Evolutionary conservation across 2,113 vertebrate species (phyloP).

Genomic region (Psittacara wagleri): DNA sequence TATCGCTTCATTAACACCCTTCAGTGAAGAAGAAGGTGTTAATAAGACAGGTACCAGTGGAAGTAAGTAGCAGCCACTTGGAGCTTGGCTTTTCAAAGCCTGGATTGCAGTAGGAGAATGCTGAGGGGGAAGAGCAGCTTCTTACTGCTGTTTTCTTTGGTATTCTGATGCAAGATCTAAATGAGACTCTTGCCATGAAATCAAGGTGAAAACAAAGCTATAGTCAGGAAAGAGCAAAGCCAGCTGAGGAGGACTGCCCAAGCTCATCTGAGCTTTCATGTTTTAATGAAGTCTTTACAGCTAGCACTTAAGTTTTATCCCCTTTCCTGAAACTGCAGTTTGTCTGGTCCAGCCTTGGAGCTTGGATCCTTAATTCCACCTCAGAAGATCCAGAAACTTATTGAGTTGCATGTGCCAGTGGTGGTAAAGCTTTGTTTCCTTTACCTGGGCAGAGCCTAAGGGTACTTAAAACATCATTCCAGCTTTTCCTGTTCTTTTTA

Average conservation of each 20-base stretch:
- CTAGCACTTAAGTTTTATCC: neutral
- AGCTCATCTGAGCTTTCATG: neutral
- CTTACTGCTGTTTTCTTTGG: neutral
- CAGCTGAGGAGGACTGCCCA: neutral
- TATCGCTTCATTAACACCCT: neutral
- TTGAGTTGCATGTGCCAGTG: no score
- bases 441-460: neutral
- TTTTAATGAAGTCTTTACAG: neutral
- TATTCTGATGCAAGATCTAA: neutral
- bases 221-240: neutral
- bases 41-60: neutral
- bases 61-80: neutral
- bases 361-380: neutral
- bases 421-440: neutral
- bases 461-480: neutral
- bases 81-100: neutral
- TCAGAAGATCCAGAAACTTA: neutral
- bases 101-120: neutral
- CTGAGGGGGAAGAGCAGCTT: neutral
- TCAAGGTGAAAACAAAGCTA: neutral
- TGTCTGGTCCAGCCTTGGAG: neutral
- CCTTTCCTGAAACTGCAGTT: neutral
- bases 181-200: neutral
- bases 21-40: neutral
- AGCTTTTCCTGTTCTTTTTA: neutral